Evolutionary conservation across 2,888 invertebrate genomes (phyloP).

Genomic region (Hanleya hanleyi): DNA sequence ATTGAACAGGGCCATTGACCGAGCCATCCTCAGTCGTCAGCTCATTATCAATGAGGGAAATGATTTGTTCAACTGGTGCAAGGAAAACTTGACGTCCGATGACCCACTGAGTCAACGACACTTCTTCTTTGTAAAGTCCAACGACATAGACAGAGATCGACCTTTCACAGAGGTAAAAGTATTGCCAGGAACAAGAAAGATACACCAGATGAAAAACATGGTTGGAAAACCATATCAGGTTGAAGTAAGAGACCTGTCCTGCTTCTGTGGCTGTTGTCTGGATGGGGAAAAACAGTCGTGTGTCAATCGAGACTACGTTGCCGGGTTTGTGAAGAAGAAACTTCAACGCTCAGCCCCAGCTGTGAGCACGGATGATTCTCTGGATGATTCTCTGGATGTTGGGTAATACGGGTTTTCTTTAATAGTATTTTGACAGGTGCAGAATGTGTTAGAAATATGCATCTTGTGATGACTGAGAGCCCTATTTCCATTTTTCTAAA

Average conservation of each 20-base stretch:
- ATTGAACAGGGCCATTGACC: constrained; percentile 31
- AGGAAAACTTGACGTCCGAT: constrained; percentile 19
- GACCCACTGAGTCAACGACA: constrained; percentile 20
- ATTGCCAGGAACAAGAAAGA: constrained; percentile 26
- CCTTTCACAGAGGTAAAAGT: constrained; percentile 34
- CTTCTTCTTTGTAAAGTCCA: constrained; percentile 28
- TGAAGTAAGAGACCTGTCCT: constrained; percentile 23
- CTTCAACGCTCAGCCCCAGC: no score
- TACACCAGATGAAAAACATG: constrained; percentile 25
- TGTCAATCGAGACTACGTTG: constrained; percentile 25
- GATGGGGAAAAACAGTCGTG: constrained; percentile 15
- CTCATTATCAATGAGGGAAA: constrained; percentile 33
- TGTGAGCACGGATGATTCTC: no score
- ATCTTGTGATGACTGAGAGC: no score
- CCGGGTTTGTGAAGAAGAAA: constrained; percentile 11
- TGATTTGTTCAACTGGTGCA: constrained; percentile 25
- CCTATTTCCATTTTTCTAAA: no score
- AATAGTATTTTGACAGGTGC: no score
- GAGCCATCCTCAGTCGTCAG: constrained; percentile 34
- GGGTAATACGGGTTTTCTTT: no score
- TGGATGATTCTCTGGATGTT: no score
- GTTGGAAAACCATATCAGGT: constrained; percentile 6
- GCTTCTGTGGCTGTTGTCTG: constrained; percentile 29
- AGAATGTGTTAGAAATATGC: no score
- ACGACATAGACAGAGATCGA: constrained; percentile 30